Base-by-base conservation (phyloP, 2,797 vertebrate species). In the Echiichthys vipera region DNA sequence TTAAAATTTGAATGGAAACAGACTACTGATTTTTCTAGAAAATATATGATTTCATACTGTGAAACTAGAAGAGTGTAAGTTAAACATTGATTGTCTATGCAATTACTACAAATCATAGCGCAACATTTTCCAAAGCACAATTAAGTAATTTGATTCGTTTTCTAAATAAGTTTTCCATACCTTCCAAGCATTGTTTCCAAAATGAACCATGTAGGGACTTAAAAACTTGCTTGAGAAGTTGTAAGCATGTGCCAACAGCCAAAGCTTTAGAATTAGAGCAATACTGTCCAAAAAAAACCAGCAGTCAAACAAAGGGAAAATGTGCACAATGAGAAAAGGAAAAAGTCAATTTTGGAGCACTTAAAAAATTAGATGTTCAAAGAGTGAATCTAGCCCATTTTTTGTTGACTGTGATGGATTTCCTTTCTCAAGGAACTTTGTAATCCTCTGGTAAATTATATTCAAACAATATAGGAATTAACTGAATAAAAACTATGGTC, bases 221-320 rank as follows among this genome's bases (percentile, higher is more conserved):
- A 62, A 80, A n/a, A 58, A 57, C 27, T 36, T 47, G 14, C 13
- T 15, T 58, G n/a, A 68, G 17, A 20, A 58, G 42, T 39, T 51
- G 51, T 20, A 71, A 58, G 64, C 8, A 47, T 34, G 54, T 59
- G 50, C 10, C 61, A 40, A 78, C 34, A 56, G 50, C 62, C 30
- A 34, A 47, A 32, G 32, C 12, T 54, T 47, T 18, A n/a, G 5
- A 67, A 49, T 8, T 68, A 25, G 30, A 64, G 53, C 7, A 29
- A 32, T 10, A 46, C 20, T 27, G 24, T 40, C 2, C n/a, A n/a
- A 3, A n/a, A 42, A 73, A 49, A 5, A 5, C 17, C 27, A 30
- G 5, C 25, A 30, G 3, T 27, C 18, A 55, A 50, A 55, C 7
- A 10, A 14, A 37, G 7, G 20, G 47, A 40, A 40, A 34, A 39